These are phyloP conservation scores for Melangyna quadrimaculata DNA, from an alignment of 2,888 invertebrate species.

Conservation along the genomic window DNA sequence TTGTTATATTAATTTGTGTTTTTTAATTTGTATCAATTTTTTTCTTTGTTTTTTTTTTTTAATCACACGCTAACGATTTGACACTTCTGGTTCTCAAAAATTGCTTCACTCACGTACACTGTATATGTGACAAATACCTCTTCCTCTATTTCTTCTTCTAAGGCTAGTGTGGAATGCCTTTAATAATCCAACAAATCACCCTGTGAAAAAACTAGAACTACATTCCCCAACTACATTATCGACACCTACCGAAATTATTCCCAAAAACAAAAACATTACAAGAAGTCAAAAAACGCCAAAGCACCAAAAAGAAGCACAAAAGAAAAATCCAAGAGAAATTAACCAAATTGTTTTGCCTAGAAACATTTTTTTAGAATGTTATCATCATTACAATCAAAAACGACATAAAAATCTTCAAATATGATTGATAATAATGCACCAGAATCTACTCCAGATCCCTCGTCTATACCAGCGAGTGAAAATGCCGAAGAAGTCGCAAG, in stretches of 20 bases:
- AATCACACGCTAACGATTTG: too few species aligned
- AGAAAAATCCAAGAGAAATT: background rate
- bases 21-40: too few species aligned
- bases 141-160: too few species aligned
- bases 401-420: background rate
- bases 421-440: slow-evolving; percentile 62
- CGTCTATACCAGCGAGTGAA: slow-evolving; percentile 82
- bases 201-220: background rate
- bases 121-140: too few species aligned
- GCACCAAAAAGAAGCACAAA: background rate
- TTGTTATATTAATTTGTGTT: too few species aligned
- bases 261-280: slow-evolving; percentile 62
- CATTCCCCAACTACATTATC: slow-evolving; percentile 5
- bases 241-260: background rate
- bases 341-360: background rate
- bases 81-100: too few species aligned
- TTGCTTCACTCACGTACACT: too few species aligned
- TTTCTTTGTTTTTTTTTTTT: too few species aligned
- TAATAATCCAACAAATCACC: too few species aligned
- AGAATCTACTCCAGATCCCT: slow-evolving; percentile 28
- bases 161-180: too few species aligned
- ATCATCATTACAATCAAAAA: background rate
- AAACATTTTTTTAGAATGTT: background rate
- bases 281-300: slow-evolving; percentile 53
- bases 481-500: slow-evolving; percentile 75